These are phyloP conservation scores for Phaonia tiefii DNA, from an alignment of 2,888 invertebrate species.

Conservation along the genomic window DNA sequence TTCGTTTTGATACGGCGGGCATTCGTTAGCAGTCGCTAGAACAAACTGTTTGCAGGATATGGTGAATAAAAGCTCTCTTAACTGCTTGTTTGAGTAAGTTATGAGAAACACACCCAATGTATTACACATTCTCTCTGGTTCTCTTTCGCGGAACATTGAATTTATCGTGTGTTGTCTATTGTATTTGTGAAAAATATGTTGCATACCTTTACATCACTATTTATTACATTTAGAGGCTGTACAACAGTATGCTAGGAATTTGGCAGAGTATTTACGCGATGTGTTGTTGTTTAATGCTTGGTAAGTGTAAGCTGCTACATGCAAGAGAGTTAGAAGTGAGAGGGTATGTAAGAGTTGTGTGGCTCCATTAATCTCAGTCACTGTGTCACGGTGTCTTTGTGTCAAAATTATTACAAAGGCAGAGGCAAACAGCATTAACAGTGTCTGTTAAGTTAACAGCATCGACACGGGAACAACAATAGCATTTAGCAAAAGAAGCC, in stretches of 20 bases:
- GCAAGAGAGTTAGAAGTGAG: background rate
- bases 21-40: background rate
- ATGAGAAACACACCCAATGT: too few relatives aligned
- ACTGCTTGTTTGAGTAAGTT: background rate
- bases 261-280: background rate
- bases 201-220: background rate
- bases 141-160: too few relatives aligned
- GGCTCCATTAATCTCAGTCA: slow-evolving; percentile 53
- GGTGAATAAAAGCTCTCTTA: background rate
- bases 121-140: too few relatives aligned
- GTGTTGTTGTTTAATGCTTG: slow-evolving; percentile 1
- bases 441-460: background rate
- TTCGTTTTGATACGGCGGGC: background rate
- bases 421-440: slow-evolving; percentile 15
- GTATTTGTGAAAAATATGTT: background rate
- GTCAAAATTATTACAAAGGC: slow-evolving; percentile 5
- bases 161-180: too few relatives aligned
- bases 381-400: slow-evolving; percentile 54
- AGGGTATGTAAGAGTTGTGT: slow-evolving; percentile 8
- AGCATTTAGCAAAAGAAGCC: too few relatives aligned
- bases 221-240: too few relatives aligned
- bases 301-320: background rate
- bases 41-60: background rate
- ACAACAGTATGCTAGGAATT: too few relatives aligned
- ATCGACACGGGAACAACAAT: too few relatives aligned